Evolutionary conservation across 2,888 invertebrate species (phyloP).

Genomic region (Sipha maydis): DNA sequence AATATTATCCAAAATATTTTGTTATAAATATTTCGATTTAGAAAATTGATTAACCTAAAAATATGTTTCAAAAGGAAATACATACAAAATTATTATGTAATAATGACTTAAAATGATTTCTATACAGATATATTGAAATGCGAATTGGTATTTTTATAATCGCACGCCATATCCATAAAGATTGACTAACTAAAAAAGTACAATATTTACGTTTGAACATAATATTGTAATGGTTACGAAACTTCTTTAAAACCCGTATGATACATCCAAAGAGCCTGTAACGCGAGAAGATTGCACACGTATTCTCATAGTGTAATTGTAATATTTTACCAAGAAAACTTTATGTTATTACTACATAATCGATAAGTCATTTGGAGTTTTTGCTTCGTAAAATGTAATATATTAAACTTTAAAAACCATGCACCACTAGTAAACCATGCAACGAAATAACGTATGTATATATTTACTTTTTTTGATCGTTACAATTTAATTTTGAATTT

Average conservation of each 20-base stretch:
- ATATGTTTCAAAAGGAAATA: too few species aligned
- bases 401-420: too few species aligned
- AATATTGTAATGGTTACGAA: not conserved
- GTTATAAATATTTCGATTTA: too few species aligned
- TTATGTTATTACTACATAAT: too few species aligned
- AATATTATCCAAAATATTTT: too few species aligned
- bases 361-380: not conserved
- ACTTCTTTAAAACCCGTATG: not conserved
- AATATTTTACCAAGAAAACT: constrained; percentile 20
- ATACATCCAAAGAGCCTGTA: not conserved
- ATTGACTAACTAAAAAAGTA: constrained; percentile 8
- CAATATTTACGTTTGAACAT: not conserved
- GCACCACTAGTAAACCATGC: too few species aligned
- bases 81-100: too few species aligned
- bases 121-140: not conserved
- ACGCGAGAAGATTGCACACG: constrained; percentile 17
- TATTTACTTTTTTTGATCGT: too few species aligned
- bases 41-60: too few species aligned
- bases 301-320: not conserved
- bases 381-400: not conserved
- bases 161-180: not conserved
- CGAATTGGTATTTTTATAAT: not conserved
- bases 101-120: too few species aligned
- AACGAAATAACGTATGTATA: too few species aligned
- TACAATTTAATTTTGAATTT: too few species aligned